Conservation (phyloP, 2,797 vertebrate species). For the Eutrigla gurnardus region DNA sequence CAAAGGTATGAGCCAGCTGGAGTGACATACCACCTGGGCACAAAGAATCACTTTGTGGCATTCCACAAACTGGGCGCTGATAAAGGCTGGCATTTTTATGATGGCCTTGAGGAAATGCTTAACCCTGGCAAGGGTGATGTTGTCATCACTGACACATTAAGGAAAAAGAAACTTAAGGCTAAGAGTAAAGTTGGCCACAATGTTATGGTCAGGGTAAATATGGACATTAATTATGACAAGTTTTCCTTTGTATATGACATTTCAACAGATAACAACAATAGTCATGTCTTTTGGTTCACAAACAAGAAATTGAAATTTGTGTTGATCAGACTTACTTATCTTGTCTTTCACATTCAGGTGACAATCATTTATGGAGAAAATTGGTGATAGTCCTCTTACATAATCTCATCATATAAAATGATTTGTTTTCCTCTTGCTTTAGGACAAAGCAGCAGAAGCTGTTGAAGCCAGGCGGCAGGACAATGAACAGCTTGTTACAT, state of each 20-base stretch:
- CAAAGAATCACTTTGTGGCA: not conserved
- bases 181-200: not conserved
- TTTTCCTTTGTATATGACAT: no score
- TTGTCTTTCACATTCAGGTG: no score
- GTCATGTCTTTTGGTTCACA: no score
- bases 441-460: constrained; percentile 4
- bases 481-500: not conserved
- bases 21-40: no score
- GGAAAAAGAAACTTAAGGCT: not conserved
- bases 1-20: no score
- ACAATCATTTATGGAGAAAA: no score
- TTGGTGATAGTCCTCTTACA: no score
- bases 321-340: no score
- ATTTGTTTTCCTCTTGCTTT: not conserved
- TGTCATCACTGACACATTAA: not conserved
- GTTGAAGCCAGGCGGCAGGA: not conserved
- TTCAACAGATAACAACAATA: no score
- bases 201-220: not conserved
- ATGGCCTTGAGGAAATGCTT: not conserved
- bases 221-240: no score
- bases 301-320: no score
- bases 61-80: not conserved
- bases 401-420: not conserved
- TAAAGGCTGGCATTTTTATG: not conserved
- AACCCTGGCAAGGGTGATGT: not conserved